Evolutionary conservation across 2,113 vertebrate genomes (phyloP), one percentile per base, ranked within the genome.

Genomic region (Rissa tridactyla): DNA sequence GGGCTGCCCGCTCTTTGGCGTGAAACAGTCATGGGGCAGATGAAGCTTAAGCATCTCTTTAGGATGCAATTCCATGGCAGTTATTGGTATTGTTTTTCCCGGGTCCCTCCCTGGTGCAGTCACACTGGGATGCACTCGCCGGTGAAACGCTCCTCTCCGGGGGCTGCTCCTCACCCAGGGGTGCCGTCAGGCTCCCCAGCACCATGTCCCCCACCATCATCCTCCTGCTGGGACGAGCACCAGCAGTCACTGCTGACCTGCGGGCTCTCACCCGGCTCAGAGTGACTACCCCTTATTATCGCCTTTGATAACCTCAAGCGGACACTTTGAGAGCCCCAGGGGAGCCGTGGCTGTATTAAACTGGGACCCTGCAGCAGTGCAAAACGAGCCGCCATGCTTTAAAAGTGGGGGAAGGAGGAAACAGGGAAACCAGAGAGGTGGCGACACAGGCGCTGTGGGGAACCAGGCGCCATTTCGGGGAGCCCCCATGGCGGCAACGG

Each of bases 271-370:
- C 38, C 25, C 1, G 9, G 40, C 44, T 42, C 54, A 7, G 25
- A 0, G 15, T 0, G 25, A 49, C 36, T 6, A 61, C 30, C 46
- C 62, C 34, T 68, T 15, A 9, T 1, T 8, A 16, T 3, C 3
- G 23, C 42, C 30, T 38, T 19, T 44, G 11, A 4, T 0, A 49
- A 27, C 57, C 7, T 20, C 27, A 27, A 20, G 15, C 55, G 65
- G 13, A 36, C 11, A 3, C 15, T 27, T 21, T 4, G 18, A 44
- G 34, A 54, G 38, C 25, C 52, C 8, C 29, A 1, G 26, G 9
- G 22, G 5, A 42, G 29, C 0, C 15, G n/a, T 22, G 10, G n/a
- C 21, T 34, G 27, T 3, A 7, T 40, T 25, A 44, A 40, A 47
- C 77, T 0, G 26, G 44, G 36, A 13, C 77, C 18, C 11, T 3